Evolutionary conservation across 2,888 invertebrate species (phyloP).

Genomic region (Caenorhabditis sp.): DNA sequence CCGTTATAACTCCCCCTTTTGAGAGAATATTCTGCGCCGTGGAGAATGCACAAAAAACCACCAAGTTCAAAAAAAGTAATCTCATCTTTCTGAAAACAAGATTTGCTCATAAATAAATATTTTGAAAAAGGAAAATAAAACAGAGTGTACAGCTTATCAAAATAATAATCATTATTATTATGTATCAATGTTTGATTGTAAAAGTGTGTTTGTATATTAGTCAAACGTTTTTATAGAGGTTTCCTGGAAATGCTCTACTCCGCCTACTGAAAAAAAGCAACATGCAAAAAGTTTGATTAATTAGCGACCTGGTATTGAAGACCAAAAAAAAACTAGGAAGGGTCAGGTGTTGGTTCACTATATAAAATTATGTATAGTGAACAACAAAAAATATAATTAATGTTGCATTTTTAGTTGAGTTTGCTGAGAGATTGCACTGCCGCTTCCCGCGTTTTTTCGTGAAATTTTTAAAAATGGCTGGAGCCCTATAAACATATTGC

Average conservation of each 20-base stretch:
- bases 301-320: background rate
- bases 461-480: no score
- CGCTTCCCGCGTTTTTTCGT: no score
- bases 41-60: conserved; percentile 17
- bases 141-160: background rate
- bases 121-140: background rate
- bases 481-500: no score
- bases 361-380: no score
- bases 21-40: conserved; percentile 6
- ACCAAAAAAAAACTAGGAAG: no score
- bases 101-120: background rate
- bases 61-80: conserved; percentile 9
- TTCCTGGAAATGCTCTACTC: background rate
- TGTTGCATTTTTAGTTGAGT: no score
- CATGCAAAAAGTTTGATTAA: background rate
- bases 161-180: background rate
- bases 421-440: no score
- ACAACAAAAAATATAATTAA: no score
- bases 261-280: background rate
- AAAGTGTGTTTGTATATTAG: background rate
- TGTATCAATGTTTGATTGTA: background rate
- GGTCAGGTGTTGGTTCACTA: no score
- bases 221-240: no score
- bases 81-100: background rate
- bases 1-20: conserved; percentile 28